A percentile compares a stretch with the other conserved stretches of the same genome.
Evolutionary conservation across 2,888 invertebrate species (phyloP).

Genomic region (Caenorhabditis sp.): DNA sequence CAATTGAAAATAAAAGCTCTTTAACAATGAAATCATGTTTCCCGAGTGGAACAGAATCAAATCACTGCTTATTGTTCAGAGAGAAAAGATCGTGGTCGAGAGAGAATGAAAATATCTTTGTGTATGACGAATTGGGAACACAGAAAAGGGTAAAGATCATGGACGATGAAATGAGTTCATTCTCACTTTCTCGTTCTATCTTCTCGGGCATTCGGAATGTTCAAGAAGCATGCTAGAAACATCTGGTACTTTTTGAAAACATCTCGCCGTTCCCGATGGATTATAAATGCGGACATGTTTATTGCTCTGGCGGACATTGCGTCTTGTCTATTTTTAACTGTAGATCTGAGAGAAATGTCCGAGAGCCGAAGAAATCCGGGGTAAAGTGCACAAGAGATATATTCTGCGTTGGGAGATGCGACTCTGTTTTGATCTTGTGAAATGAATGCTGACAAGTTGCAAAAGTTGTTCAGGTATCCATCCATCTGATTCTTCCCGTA

Average conservation of each 20-base stretch:
- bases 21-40: slow-evolving; percentile 36
- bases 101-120: neutral
- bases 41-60: slow-evolving; percentile 22
- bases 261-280: neutral
- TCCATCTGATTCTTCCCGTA: neutral
- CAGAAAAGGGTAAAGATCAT: slow-evolving; percentile 5
- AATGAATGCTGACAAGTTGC: neutral
- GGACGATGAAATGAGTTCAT: neutral
- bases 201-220: neutral
- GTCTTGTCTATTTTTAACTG: slow-evolving; percentile 20
- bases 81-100: neutral
- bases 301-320: neutral
- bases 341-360: slow-evolving; percentile 2
- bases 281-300: neutral
- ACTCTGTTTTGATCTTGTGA: too few relatives aligned
- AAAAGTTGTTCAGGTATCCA: slow-evolving; percentile 12
- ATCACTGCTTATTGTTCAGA: slow-evolving; percentile 36
- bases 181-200: neutral
- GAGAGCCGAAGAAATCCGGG: neutral
- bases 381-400: neutral
- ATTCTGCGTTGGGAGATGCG: too few relatives aligned
- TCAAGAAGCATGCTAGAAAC: neutral
- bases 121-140: neutral
- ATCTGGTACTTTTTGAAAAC: neutral
- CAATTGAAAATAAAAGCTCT: slow-evolving; percentile 20